phyloP scores from a whole-genome alignment of 64 coral and sea anemone genomes.

The Orbicella faveolata region DNA sequence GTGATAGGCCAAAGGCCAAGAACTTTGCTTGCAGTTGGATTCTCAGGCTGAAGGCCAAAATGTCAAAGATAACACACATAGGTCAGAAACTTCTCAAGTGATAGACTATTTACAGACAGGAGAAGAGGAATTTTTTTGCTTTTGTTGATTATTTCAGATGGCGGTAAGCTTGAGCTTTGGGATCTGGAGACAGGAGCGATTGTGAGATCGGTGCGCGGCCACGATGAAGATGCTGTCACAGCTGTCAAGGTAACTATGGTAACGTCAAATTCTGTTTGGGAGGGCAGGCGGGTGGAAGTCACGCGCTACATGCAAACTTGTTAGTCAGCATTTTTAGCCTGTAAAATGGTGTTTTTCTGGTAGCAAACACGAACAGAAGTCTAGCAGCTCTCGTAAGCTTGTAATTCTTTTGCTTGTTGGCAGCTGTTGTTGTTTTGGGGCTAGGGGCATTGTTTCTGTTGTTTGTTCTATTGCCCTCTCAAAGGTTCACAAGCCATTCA shows the following conservation, averaged over 20 bases:
- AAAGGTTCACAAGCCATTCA: no score
- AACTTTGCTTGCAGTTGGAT: no score
- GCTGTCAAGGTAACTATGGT: constrained; percentile 75
- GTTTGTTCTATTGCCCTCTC: no score
- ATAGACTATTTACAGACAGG: background rate
- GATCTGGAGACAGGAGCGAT: constrained; percentile 75
- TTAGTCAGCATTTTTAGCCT: background rate
- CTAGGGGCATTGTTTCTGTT: no score
- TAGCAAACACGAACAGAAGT: no score
- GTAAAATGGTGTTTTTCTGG: no score
- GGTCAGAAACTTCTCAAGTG: background rate
- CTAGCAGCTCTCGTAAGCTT: no score
- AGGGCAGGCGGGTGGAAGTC: background rate
- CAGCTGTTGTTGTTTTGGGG: no score
- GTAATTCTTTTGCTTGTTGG: no score
- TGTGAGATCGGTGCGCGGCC: constrained; percentile 58
- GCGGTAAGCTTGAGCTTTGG: constrained; percentile 95
- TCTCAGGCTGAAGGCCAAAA: no score
- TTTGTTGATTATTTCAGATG: constrained; percentile 48
- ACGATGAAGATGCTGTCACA: constrained; percentile 70
- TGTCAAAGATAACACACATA: no score
- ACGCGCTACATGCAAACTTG: background rate
- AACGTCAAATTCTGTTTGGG: background rate
- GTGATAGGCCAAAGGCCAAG: no score
- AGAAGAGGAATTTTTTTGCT: background rate